Evolutionary conservation across 2,797 vertebrate species (phyloP).

Genomic region (Gobio occitaniae): DNA sequence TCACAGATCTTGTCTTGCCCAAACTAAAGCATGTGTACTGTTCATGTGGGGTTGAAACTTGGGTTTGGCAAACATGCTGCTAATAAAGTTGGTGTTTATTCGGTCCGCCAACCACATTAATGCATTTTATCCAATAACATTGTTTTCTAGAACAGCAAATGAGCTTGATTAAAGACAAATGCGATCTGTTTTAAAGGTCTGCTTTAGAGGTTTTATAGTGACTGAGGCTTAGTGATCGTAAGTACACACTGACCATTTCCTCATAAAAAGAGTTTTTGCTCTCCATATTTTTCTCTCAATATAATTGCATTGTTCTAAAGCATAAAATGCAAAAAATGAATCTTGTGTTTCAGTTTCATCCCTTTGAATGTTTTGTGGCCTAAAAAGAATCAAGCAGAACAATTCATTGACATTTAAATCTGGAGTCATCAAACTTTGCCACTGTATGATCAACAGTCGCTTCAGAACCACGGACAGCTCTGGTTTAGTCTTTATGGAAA

Average conservation of each 20-base stretch:
- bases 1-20: constrained; percentile 22
- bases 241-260: background rate
- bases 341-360: background rate
- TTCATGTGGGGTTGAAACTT: constrained; percentile 35
- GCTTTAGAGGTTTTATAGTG: constrained; percentile 46
- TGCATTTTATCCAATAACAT: constrained; percentile 56
- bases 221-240: background rate
- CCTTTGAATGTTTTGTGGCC: background rate
- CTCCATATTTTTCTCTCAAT: background rate
- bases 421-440: constrained; percentile 23
- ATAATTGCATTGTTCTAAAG: background rate
- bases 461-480: constrained; percentile 73
- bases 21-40: constrained; percentile 33
- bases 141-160: constrained; percentile 56
- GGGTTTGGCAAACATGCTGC: constrained; percentile 51
- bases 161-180: constrained; percentile 59
- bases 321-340: background rate
- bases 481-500: constrained; percentile 50
- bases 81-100: constrained; percentile 63
- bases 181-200: constrained; percentile 25
- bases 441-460: constrained; percentile 49
- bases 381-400: background rate
- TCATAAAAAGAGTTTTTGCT: background rate
- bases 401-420: constrained; percentile 35
- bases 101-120: constrained; percentile 57